Conservation (phyloP, 2,888 invertebrate genomes). For the Margaritifera margaritifera region DNA sequence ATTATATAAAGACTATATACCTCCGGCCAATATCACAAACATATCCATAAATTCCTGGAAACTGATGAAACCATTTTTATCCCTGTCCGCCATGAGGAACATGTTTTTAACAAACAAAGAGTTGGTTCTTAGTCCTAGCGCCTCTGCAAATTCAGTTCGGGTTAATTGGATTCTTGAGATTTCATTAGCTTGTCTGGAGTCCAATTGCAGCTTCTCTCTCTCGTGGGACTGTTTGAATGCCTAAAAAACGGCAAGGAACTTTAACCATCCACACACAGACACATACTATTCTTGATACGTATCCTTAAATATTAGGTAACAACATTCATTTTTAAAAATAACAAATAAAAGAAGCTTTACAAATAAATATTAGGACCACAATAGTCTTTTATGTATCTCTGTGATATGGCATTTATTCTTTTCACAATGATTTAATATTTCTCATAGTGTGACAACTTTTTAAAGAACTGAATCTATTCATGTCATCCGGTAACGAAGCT, state of each 20-base stretch:
- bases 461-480: too few species aligned
- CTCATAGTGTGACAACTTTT: too few species aligned
- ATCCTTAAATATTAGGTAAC: too few species aligned
- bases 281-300: too few species aligned
- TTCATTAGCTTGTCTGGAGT: conserved; percentile 26
- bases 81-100: conserved; percentile 77
- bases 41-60: conserved; percentile 79
- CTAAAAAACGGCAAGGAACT: conserved; percentile 6
- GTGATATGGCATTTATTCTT: too few species aligned
- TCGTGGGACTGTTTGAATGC: conserved; percentile 27
- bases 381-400: too few species aligned
- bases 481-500: too few species aligned
- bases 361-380: too few species aligned
- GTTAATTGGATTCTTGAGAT: conserved; percentile 52
- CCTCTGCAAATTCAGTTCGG: conserved; percentile 77
- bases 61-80: conserved; percentile 78
- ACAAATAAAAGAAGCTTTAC: too few species aligned
- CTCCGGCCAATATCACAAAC: conserved; percentile 77
- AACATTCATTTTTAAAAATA: too few species aligned
- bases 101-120: conserved; percentile 78
- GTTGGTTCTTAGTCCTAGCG: conserved; percentile 76
- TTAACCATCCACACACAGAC: too few species aligned
- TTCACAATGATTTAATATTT: too few species aligned
- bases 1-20: conserved; percentile 45
- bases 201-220: conserved; percentile 12